A percentile compares a stretch with the other conserved stretches of the same genome.
Evolutionary conservation across 1,140 invertebrate species (phyloP).

Genomic region (Cyphomyrmex costatus): DNA sequence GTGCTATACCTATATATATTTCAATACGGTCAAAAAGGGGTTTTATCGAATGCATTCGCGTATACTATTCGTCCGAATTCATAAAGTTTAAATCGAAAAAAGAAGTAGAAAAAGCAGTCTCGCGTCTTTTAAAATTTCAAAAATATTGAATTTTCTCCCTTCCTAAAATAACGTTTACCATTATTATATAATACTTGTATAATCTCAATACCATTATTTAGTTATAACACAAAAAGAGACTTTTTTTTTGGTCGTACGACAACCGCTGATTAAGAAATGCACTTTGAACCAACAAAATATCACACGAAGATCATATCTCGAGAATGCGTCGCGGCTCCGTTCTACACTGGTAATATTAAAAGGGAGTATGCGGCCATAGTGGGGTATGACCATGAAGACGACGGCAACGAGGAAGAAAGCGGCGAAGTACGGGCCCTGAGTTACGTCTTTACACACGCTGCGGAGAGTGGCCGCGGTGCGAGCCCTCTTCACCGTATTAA

Average conservation of each 20-base stretch:
- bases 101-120: background rate
- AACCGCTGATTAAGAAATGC: background rate
- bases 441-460: conserved; percentile 80
- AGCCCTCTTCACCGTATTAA: conserved; percentile 79
- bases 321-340: conserved; percentile 21
- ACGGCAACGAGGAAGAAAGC: conserved; percentile 1
- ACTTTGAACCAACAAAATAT: conserved; percentile 25
- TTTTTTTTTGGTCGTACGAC: no score
- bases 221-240: background rate
- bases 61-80: conserved; percentile 8
- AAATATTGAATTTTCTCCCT: background rate
- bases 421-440: conserved; percentile 56
- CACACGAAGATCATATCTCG: conserved; percentile 67
- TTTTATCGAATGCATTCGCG: conserved; percentile 6
- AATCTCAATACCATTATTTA: background rate
- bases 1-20: conserved; percentile 17
- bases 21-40: conserved; percentile 25
- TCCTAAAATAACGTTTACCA: background rate
- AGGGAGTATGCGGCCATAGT: conserved; percentile 60
- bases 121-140: background rate
- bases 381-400: conserved; percentile 30
- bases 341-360: conserved; percentile 72
- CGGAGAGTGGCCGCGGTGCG: conserved; percentile 74
- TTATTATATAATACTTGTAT: background rate
- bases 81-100: background rate